Percentiles rank a stretch among this genome's conserved stretches.
phyloP scores from a whole-genome alignment of 2,888 invertebrate genomes.

The Ophion ellenae region DNA sequence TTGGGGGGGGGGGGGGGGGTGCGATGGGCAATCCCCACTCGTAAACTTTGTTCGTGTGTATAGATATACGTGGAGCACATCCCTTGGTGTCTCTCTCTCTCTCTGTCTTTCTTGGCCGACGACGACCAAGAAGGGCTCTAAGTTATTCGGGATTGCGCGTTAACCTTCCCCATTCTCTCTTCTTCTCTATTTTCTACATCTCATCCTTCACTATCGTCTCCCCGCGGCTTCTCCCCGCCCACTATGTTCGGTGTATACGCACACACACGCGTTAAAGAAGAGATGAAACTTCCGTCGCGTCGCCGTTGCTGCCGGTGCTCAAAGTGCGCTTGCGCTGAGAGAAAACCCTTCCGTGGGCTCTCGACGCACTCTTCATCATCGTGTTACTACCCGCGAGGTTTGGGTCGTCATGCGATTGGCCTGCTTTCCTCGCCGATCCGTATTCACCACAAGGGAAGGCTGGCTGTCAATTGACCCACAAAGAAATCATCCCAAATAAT shows the following conservation, averaged over 20 bases:
- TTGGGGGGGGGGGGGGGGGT: constrained; percentile 22
- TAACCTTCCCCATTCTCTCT: constrained; percentile 65
- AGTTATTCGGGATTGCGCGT: constrained; percentile 65
- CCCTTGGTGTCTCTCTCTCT: not conserved
- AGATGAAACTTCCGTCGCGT: constrained; percentile 60
- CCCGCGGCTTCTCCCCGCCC: constrained; percentile 64
- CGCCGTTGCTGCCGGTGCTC: constrained; percentile 39
- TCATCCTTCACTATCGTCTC: constrained; percentile 59
- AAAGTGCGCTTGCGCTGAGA: constrained; percentile 40
- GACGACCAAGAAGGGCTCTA: constrained; percentile 53
- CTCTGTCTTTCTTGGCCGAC: constrained; percentile 25
- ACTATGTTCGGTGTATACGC: constrained; percentile 50
- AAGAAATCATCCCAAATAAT: not conserved
- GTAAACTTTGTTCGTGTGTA: constrained; percentile 73
- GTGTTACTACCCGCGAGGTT: constrained; percentile 52
- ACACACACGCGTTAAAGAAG: constrained; percentile 37
- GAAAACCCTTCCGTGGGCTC: constrained; percentile 16
- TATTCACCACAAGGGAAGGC: not conserved
- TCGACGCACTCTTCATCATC: constrained; percentile 17
- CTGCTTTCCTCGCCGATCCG: not conserved
- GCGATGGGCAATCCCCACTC: constrained; percentile 72
- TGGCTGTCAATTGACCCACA: not conserved
- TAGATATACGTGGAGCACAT: not conserved
- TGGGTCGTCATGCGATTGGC: constrained; percentile 1
- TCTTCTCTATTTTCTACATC: constrained; percentile 63